Evolutionary conservation across 2,888 invertebrate genomes (phyloP), one percentile per base, ranked within the genome.

Genomic region (Luffia ferchaultella): DNA sequence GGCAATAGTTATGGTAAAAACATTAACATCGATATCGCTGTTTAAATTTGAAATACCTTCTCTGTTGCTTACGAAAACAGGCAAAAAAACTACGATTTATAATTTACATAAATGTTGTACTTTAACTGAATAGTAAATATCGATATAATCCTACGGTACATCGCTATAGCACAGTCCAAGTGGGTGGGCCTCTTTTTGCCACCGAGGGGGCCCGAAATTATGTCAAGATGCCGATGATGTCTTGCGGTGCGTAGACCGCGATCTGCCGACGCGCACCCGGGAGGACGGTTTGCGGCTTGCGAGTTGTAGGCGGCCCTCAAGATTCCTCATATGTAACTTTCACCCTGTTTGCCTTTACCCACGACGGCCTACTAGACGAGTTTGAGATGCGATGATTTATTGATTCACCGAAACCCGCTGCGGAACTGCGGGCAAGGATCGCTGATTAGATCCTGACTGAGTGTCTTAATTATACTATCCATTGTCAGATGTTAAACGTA

Each of bases 371-470:
- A 12, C 30, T 30, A 63, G 57, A 61, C 61, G 64, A 64, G 68
- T 73, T 75, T 70, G 74, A 74, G 70, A 71, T 64, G 66, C 67
- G 70, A 76, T 79, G 79, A 79, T 79, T 77, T 75, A 79, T 79
- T 76, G 79, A 77, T 75, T 76, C 67, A 62, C 30, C 60, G 64
- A 61, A 67, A 64, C 62, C 65, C 68, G 64, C 64, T 62, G 54
- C 56, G 69, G 67, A 69, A 65, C 61, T 65, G 57, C 54, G 52
- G 60, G 58, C 60, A 60, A 58, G 62, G 58, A 44, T 45, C 68
- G 19, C 49, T 49, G 69, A 68, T 70, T 70, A 67, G 60, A 64
- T 65, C 60, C 62, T 60, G 62, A 60, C 30, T 30, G 30, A 30
- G 12, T 12, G 5, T 30, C 30, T 30, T 30, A 12, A 30, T 30